A percentile compares a stretch with the other conserved stretches of the same genome.
phyloP scores from a whole-genome alignment of 2,888 invertebrate genomes.

The Aleiodes leptofemur region DNA sequence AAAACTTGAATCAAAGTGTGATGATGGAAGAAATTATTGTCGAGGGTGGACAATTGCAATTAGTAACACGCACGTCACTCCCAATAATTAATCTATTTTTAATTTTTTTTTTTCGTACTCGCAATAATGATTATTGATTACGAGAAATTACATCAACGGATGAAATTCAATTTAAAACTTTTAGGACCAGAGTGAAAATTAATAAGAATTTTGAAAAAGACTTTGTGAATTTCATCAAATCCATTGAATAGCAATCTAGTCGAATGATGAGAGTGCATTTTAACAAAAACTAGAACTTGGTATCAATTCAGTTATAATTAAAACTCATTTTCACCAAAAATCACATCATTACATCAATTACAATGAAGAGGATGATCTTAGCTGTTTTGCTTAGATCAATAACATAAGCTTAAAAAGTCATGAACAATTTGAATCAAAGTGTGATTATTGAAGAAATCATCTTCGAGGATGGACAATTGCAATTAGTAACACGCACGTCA shows the following conservation, averaged over 20 bases:
- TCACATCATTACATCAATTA: too few relatives aligned
- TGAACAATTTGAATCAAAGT: slow-evolving; percentile 68
- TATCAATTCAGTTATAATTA: too few relatives aligned
- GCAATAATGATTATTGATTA: not conserved
- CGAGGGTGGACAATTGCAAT: slow-evolving; percentile 59
- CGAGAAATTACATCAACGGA: not conserved
- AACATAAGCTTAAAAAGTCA: slow-evolving; percentile 52
- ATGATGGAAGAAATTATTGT: slow-evolving; percentile 59
- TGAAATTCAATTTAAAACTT: too few relatives aligned
- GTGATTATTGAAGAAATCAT: slow-evolving; percentile 63
- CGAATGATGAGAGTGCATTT: too few relatives aligned
- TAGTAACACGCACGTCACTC: slow-evolving; percentile 60
- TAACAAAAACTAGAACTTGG: too few relatives aligned
- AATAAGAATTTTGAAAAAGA: too few relatives aligned
- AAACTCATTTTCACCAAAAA: too few relatives aligned
- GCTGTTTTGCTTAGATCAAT: not conserved
- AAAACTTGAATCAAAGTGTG: slow-evolving; percentile 70
- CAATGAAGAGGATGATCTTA: too few relatives aligned
- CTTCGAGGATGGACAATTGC: slow-evolving; percentile 52
- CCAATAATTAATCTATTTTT: not conserved
- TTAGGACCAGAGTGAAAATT: too few relatives aligned
- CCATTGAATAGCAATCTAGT: too few relatives aligned
- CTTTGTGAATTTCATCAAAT: too few relatives aligned
- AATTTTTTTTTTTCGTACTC: slow-evolving; percentile 39
- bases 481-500: slow-evolving; percentile 64